Base-by-base conservation (phyloP, 1,140 invertebrate genomes). In the Eueides isabella region DNA sequence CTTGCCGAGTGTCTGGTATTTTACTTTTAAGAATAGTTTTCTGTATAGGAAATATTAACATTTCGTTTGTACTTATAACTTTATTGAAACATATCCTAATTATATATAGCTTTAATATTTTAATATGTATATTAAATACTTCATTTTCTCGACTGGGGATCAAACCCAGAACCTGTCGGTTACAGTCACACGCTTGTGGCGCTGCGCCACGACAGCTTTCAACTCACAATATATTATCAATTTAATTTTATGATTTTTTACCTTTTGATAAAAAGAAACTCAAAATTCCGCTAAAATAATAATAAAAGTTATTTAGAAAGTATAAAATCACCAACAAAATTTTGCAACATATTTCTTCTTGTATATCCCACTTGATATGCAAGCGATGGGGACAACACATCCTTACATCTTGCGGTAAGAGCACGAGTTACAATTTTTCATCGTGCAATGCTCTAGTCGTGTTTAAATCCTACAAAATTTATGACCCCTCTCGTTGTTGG, bases 391-490 rank as follows among this genome's bases (percentile, higher is more conserved):
- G 77, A 81, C 72, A 81, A 82, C 73, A 75, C 80, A 82, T 79
- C 55, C 78, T 79, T 75, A 83, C 79, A 83, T 82, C 77, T 79
- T 74, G 75, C 74, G 74, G 80, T 75, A 76, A 82, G 76, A 79
- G 80, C 74, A 81, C 74, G 69, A 77, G 74, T 74, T 80, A 80
- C 80, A 86, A 92, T 88, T 90, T 90, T 90, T 91, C 86, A 86
- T 78, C 83, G 80, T 82, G 83, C 85, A 83, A 80, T 87, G 81
- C 77, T 81, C 78, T 77, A 85, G 90, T 92, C 86, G 80, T 82
- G 77, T 78, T 76, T 77, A 80, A 85, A 92, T 92, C 89, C 89
- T 85, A 82, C 83, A 76, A 91, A 90, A 92, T 91, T 92, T 92
- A 91, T 90, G 80, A 84, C 84, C 80, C 74, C 66, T 65, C 67